These are phyloP conservation scores for Grammomys dolichurus DNA, from an alignment of 2,113 vertebrate genomes.

Conservation along the genomic window DNA sequence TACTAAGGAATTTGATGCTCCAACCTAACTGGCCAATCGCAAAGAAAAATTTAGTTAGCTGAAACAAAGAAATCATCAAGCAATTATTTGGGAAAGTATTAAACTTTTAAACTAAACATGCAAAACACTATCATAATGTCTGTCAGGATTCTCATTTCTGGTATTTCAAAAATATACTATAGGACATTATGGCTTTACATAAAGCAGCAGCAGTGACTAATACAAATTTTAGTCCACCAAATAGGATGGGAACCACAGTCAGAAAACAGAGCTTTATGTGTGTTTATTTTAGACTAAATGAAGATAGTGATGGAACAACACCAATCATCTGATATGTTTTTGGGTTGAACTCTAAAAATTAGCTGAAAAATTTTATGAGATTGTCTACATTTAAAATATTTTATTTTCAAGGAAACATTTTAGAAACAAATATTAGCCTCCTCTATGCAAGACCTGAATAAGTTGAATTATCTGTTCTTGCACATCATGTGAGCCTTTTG, in stretches of 20 bases:
- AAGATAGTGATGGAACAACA: not conserved
- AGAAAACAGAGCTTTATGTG: not conserved
- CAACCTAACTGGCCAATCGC: not conserved
- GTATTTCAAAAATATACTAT: constrained; percentile 28
- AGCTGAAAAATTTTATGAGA: constrained; percentile 51
- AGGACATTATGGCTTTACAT: not conserved
- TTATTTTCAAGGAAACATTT: constrained; percentile 40
- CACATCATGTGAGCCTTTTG: constrained; percentile 46
- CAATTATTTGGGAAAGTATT: constrained; percentile 1
- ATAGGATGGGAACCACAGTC: not conserved
- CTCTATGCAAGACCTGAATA: constrained; percentile 25
- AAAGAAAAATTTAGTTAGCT: constrained; percentile 26
- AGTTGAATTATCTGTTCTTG: constrained; percentile 3
- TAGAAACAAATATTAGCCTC: constrained; percentile 18
- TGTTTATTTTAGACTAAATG: not conserved
- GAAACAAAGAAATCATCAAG: not conserved
- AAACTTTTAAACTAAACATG: not conserved
- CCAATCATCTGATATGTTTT: not conserved
- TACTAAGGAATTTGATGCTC: not conserved
- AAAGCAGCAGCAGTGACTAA: not conserved
- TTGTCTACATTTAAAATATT: constrained; percentile 24
- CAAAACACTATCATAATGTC: not conserved
- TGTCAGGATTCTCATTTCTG: not conserved
- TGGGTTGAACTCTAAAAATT: not conserved
- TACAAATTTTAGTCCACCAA: not conserved